Conservation (phyloP, 2,113 vertebrate species). For the Dermatemys mawii region DNA sequence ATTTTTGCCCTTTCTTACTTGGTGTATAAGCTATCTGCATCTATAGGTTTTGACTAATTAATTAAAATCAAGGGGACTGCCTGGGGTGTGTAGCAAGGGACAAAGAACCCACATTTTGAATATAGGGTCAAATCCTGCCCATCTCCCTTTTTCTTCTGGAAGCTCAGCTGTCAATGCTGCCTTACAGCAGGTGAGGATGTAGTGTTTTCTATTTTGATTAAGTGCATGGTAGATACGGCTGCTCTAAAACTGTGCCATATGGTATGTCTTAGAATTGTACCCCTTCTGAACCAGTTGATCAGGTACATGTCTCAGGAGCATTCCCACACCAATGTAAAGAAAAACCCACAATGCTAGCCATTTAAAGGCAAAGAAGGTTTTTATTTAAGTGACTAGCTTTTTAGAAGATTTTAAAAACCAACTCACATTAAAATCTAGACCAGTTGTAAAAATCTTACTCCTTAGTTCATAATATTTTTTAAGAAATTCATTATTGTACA, state of each 20-base stretch:
- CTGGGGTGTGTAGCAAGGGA: not conserved
- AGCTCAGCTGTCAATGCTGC: not conserved
- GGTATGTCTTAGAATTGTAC: not conserved
- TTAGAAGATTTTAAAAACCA: constrained; percentile 80
- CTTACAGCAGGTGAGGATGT: not conserved
- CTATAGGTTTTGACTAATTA: not conserved
- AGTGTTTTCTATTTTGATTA: not conserved
- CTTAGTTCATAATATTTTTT: constrained; percentile 54
- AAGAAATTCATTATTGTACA: constrained; percentile 77
- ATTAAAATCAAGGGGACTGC: not conserved
- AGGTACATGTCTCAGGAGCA: not conserved
- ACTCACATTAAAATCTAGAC: constrained; percentile 81
- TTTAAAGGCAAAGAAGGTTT: constrained; percentile 77
- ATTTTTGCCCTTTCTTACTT: not conserved
- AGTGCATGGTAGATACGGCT: not conserved
- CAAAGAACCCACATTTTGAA: no score
- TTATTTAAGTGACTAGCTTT: constrained; percentile 76
- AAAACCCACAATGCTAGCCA: not conserved
- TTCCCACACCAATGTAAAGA: not conserved
- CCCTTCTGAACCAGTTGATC: not conserved
- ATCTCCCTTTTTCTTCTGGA: not conserved
- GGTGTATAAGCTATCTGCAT: not conserved
- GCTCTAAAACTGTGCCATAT: no score
- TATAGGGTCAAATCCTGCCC: no score
- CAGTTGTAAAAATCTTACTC: constrained; percentile 77